These are phyloP conservation scores for Ophthalmolycus amberensis DNA, from an alignment of 2,113 vertebrate genomes.

Conservation along the genomic window DNA sequence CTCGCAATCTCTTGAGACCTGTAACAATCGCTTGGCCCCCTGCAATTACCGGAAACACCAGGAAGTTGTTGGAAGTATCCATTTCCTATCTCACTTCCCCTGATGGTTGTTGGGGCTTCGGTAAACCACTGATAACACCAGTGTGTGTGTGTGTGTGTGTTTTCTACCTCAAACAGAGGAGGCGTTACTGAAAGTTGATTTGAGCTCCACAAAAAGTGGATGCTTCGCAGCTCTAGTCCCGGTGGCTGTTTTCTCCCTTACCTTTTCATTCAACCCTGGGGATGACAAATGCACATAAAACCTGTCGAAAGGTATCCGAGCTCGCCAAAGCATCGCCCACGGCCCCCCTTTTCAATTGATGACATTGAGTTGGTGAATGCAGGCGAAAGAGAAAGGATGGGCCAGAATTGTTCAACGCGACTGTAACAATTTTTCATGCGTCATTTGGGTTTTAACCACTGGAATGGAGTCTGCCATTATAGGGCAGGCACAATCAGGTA, in stretches of 20 bases:
- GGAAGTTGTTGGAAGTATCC: conserved; percentile 89
- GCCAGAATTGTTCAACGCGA: conserved; percentile 16
- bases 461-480: conserved; percentile 35
- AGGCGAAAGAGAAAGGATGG: conserved; percentile 10
- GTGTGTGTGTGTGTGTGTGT: conserved; percentile 15
- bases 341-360: conserved; percentile 51
- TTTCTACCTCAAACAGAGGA: conserved; percentile 50
- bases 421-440: conserved; percentile 36
- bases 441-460: conserved; percentile 40
- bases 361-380: conserved; percentile 44
- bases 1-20: conserved; percentile 42
- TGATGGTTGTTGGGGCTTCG: conserved; percentile 65
- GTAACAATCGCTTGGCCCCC: conserved; percentile 53
- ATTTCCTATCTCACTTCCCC: conserved; percentile 86
- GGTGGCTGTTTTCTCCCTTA: conserved; percentile 31
- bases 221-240: conserved; percentile 37
- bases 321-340: conserved; percentile 48
- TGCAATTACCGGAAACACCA: conserved; percentile 81
- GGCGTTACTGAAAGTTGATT: conserved; percentile 63
- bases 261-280: conserved; percentile 49
- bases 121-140: conserved; percentile 65
- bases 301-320: conserved; percentile 33
- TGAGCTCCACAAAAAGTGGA: conserved; percentile 3
- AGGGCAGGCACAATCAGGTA: conserved; percentile 32
- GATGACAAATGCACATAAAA: conserved; percentile 62